phyloP scores from a whole-genome alignment of 2,888 invertebrate genomes.

The Philonicus albiceps region DNA sequence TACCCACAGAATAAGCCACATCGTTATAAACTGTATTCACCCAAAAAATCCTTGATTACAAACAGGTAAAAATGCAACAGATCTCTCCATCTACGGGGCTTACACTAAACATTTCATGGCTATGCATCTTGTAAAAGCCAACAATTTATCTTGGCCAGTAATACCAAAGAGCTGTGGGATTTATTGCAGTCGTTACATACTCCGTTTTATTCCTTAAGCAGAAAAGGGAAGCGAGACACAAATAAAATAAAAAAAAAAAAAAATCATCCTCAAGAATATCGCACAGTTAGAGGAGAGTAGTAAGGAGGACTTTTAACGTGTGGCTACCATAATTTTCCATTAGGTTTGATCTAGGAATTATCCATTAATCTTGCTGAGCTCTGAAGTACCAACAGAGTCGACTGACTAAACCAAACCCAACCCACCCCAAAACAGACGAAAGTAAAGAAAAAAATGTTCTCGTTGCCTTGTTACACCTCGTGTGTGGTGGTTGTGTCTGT shows the following conservation, averaged over 20 bases:
- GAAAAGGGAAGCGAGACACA: background rate
- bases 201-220: background rate
- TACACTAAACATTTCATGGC: slow-evolving; percentile 27
- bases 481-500: background rate
- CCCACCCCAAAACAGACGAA: background rate
- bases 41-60: slow-evolving; percentile 1
- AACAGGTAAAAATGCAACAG: slow-evolving; percentile 25
- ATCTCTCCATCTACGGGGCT: background rate
- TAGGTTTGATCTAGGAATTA: slow-evolving; percentile 44
- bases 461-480: background rate
- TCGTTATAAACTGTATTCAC: background rate
- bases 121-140: slow-evolving; percentile 35
- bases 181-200: slow-evolving; percentile 31
- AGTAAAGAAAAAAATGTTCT: background rate
- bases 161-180: slow-evolving; percentile 9
- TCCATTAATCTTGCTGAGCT: slow-evolving; percentile 43
- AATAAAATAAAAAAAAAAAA: background rate
- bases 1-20: background rate
- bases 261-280: slow-evolving; percentile 1
- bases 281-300: background rate
- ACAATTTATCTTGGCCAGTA: slow-evolving; percentile 18
- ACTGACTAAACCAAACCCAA: background rate
- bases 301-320: slow-evolving; percentile 12
- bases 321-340: slow-evolving; percentile 45
- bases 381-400: background rate